phyloP scores from a whole-genome alignment of 2,113 vertebrate genomes.

The Corythoichthys haematopterus region DNA sequence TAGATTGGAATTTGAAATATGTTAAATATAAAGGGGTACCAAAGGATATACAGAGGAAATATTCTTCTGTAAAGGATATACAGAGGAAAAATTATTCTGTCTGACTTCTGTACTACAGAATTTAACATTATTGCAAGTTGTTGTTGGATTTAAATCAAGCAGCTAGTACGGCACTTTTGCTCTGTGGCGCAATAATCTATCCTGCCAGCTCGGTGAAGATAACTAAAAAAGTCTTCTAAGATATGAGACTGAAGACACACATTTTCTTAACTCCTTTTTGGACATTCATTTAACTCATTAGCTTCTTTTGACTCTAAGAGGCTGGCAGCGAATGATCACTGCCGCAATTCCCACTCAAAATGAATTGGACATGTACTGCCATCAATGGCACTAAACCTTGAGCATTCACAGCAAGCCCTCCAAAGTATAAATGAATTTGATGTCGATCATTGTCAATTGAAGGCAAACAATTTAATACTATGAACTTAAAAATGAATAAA shows the following conservation, averaged over 20 bases:
- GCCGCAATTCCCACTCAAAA: no score
- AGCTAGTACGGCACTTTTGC: background rate
- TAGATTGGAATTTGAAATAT: background rate
- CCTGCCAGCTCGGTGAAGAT: slow-evolving; percentile 1
- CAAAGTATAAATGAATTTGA: no score
- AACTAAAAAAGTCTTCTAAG: slow-evolving; percentile 11
- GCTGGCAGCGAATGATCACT: no score
- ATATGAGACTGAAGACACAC: slow-evolving; percentile 15
- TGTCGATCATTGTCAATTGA: no score
- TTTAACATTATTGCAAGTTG: background rate
- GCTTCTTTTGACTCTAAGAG: no score
- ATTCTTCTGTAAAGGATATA: background rate
- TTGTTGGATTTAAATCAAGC: background rate
- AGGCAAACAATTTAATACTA: no score
- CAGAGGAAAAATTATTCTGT: background rate
- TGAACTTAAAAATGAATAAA: no score
- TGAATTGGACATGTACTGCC: no score
- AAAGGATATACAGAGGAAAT: background rate
- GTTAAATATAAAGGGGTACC: background rate
- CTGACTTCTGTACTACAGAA: background rate
- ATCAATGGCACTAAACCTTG: no score
- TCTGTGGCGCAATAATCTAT: slow-evolving; percentile 4
- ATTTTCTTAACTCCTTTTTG: slow-evolving; percentile 10
- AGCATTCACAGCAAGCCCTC: no score
- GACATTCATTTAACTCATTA: slow-evolving; percentile 6